Evolutionary conservation across 2,113 vertebrate genomes (phyloP).

Genomic region (Crypturellus undulatus): DNA sequence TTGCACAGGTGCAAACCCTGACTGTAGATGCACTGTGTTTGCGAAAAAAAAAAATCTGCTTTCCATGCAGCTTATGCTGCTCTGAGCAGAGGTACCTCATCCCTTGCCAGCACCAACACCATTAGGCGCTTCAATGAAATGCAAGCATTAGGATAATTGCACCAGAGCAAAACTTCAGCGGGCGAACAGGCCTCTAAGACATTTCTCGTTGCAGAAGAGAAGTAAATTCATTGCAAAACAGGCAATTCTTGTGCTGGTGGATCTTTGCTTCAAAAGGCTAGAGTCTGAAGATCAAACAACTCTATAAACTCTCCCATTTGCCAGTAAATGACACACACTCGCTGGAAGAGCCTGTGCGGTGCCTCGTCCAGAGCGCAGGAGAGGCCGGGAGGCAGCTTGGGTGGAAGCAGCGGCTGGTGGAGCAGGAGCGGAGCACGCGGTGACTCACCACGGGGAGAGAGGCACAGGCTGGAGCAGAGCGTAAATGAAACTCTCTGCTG

Average conservation of each 20-base stretch:
- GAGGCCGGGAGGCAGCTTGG: background rate
- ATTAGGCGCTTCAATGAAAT: background rate
- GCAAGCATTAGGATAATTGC: background rate
- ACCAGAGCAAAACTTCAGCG: background rate
- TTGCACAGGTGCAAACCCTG: constrained; percentile 49
- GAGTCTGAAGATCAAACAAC: background rate
- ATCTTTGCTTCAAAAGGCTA: background rate
- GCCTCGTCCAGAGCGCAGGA: background rate
- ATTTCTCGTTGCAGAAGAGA: background rate
- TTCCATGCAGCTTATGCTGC: background rate
- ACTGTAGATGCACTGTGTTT: background rate
- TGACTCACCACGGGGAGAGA: accelerated
- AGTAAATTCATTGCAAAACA: background rate
- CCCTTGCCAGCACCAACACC: background rate
- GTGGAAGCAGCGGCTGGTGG: background rate
- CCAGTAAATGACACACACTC: background rate
- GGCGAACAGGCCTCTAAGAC: background rate
- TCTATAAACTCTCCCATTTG: background rate
- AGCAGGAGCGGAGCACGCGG: background rate
- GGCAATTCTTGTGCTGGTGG: background rate
- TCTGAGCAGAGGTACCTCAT: background rate
- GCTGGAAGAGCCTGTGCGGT: background rate
- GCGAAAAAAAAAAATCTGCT: constrained; percentile 24
- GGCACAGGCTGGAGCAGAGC: background rate
- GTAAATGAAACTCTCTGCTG: background rate